Percentiles rank a stretch among this genome's conserved stretches.
phyloP scores from a whole-genome alignment of 1,140 invertebrate genomes.

The Drosophila pseudoobscura region DNA sequence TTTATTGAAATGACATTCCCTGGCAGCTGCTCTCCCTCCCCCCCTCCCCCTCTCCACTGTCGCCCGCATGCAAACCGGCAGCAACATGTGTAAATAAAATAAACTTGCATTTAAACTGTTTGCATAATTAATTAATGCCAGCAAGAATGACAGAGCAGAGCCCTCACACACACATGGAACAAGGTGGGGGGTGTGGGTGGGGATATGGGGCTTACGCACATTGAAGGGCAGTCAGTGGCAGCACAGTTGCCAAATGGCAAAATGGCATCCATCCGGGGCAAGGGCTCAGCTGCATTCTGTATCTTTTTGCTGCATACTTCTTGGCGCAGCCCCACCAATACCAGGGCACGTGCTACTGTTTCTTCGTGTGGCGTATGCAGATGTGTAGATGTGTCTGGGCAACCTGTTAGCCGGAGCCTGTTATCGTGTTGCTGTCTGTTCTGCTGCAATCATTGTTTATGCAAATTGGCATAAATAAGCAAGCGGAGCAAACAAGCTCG shows the following conservation, averaged over 20 bases:
- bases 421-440: conserved; percentile 36
- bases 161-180: too few relatives aligned
- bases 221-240: conserved; percentile 4
- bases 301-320: conserved; percentile 58
- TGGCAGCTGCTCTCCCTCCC: neutral
- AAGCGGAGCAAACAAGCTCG: conserved; percentile 51
- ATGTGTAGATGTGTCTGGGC: conserved; percentile 20
- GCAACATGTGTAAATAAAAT: conserved; percentile 79
- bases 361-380: too few relatives aligned
- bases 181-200: neutral
- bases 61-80: conserved; percentile 27
- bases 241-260: conserved; percentile 24
- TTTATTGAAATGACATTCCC: conserved; percentile 44
- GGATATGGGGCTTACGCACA: conserved; percentile 8
- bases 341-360: too few relatives aligned
- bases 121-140: conserved; percentile 80
- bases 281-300: conserved; percentile 29
- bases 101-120: conserved; percentile 79
- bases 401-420: conserved; percentile 46
- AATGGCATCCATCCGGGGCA: conserved; percentile 12
- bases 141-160: conserved; percentile 39
- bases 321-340: neutral
- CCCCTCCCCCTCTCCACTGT: neutral
- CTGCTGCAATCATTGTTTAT: conserved; percentile 66
- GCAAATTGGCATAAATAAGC: conserved; percentile 69